These are phyloP conservation scores for Phengaris alcon DNA, from an alignment of 2,888 invertebrate species.

Conservation along the genomic window DNA sequence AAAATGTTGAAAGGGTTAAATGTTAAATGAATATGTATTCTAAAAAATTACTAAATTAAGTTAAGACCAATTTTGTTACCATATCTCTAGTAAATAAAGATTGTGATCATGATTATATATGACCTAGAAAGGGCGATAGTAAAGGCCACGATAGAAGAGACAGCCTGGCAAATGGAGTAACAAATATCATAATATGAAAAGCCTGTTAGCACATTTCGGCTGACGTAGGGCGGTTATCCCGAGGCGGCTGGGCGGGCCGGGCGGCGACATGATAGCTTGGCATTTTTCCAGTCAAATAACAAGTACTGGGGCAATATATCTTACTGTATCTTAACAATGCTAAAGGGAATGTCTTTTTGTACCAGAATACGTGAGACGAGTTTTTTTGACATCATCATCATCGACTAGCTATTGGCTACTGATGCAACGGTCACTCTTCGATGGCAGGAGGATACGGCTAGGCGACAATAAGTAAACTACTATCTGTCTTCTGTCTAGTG, in stretches of 20 bases:
- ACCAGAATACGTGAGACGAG: not conserved
- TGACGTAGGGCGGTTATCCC: not conserved
- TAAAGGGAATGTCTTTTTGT: constrained; percentile 8
- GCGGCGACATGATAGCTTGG: constrained; percentile 28
- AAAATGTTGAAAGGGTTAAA: no score
- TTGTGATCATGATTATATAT: not conserved
- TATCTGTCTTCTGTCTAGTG: no score
- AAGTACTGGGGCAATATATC: constrained; percentile 20
- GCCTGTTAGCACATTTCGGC: constrained; percentile 12
- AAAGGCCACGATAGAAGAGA: not conserved
- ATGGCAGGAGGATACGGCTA: no score
- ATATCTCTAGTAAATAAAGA: no score
- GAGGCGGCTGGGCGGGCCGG: not conserved
- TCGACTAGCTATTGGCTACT: not conserved
- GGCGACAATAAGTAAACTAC: no score
- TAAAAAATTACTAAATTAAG: no score
- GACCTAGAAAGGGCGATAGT: not conserved
- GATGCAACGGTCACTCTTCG: no score
- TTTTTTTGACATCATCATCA: not conserved
- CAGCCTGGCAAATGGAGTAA: not conserved
- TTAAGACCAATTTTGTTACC: no score
- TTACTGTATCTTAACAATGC: constrained; percentile 9
- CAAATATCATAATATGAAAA: not conserved
- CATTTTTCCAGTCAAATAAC: constrained; percentile 30
- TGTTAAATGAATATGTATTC: no score